These are phyloP conservation scores for Micropterix aruncella DNA, from an alignment of 2,888 invertebrate species.

Conservation along the genomic window DNA sequence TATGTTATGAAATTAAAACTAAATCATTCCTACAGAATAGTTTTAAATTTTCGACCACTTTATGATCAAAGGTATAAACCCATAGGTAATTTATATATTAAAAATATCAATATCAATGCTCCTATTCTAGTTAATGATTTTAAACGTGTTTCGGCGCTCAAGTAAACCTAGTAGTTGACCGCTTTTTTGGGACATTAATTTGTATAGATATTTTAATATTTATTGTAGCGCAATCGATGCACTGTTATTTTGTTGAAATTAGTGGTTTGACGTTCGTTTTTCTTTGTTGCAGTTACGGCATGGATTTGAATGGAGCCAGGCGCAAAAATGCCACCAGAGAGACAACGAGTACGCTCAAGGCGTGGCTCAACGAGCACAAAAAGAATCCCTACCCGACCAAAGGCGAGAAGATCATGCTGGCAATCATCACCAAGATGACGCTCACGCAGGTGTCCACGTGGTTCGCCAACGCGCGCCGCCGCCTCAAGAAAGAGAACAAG, in stretches of 20 bases:
- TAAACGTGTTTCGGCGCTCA: too few relatives aligned
- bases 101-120: too few relatives aligned
- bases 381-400: constrained; percentile 99
- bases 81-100: too few relatives aligned
- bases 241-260: background rate
- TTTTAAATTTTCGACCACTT: too few relatives aligned
- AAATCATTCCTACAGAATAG: too few relatives aligned
- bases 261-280: constrained; percentile 5
- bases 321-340: constrained; percentile 98
- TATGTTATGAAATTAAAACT: too few relatives aligned
- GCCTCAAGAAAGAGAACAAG: constrained; percentile 95
- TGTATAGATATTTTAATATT: constrained; percentile 1
- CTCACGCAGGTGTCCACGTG: constrained; percentile 96
- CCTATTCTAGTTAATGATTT: too few relatives aligned
- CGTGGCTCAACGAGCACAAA: constrained; percentile 97
- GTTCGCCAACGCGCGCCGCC: constrained; percentile 94
- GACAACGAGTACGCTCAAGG: constrained; percentile 95
- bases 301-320: constrained; percentile 89
- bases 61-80: too few relatives aligned
- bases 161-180: too few relatives aligned
- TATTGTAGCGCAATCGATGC: background rate
- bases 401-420: constrained; percentile 98
- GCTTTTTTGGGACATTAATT: too few relatives aligned
- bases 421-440: constrained; percentile 98
- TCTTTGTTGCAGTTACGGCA: constrained; percentile 63